phyloP scores from a whole-genome alignment of 2,113 vertebrate species.

The Atlantisia rogersi region DNA sequence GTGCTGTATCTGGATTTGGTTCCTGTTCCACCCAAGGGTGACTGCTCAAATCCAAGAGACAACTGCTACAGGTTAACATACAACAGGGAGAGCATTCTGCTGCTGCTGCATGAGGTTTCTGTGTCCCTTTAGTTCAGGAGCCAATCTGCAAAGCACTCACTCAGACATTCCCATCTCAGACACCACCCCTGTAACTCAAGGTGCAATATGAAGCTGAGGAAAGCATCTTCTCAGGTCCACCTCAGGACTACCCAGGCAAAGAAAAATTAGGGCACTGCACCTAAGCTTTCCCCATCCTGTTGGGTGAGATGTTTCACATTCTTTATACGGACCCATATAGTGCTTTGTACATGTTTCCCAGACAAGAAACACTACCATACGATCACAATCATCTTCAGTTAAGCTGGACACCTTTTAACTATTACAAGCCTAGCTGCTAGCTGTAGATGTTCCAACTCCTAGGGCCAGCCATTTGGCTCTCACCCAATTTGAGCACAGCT shows the following conservation, averaged over 20 bases:
- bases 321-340: background rate
- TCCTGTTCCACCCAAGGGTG: background rate
- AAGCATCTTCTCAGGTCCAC: background rate
- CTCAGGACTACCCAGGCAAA: background rate
- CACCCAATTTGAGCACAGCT: background rate
- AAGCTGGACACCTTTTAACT: background rate
- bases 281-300: background rate
- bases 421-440: background rate
- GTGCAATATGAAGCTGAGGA: background rate
- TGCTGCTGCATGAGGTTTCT: background rate
- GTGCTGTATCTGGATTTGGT: background rate
- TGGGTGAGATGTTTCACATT: background rate
- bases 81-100: background rate
- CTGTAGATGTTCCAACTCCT: background rate
- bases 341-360: background rate
- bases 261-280: background rate
- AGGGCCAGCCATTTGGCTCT: background rate
- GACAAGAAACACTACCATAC: background rate
- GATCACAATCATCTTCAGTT: background rate
- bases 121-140: background rate
- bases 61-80: rapidly evolving
- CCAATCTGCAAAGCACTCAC: background rate
- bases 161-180: background rate
- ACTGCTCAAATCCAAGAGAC: background rate
- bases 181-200: background rate